Conservation (phyloP, 2,888 invertebrate genomes). For the Thymelicus lineola region DNA sequence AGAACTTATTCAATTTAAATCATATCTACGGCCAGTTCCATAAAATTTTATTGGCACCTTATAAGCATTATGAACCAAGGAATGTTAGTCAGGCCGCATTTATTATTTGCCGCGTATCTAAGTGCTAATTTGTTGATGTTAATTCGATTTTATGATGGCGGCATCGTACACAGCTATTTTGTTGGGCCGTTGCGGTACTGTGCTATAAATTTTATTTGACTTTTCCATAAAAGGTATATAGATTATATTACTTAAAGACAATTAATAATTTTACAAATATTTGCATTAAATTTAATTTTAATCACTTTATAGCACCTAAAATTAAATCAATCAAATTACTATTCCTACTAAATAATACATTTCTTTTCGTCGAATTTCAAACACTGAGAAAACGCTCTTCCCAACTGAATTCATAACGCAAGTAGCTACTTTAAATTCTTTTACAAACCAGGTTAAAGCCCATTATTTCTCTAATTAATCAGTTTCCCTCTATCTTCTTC, state of each 20-base stretch:
- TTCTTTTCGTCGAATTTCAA: no score
- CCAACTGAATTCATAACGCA: no score
- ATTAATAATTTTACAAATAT: no score
- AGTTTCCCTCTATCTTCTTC: no score
- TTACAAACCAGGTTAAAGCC: no score
- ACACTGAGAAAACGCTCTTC: no score
- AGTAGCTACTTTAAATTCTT: no score
- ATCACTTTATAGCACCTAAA: no score
- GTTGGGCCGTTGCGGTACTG: constrained; percentile 10
- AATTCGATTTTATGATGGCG: constrained; percentile 39
- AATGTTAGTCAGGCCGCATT: constrained; percentile 16
- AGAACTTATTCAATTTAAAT: constrained; percentile 27
- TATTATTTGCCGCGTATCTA: constrained; percentile 33
- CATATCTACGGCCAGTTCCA: constrained; percentile 16
- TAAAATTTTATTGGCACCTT: constrained; percentile 33
- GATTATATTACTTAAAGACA: background rate
- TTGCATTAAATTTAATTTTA: no score
- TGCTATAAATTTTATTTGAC: constrained; percentile 13
- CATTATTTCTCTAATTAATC: no score
- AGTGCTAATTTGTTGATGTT: constrained; percentile 41
- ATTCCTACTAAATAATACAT: no score
- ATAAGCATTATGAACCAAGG: constrained; percentile 16
- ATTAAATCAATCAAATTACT: no score
- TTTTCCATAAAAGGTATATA: constrained; percentile 22
- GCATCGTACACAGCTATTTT: constrained; percentile 35